A percentile compares a stretch with the other conserved stretches of the same genome.
Conservation (phyloP, 2,113 vertebrate genomes). For the Clarias magur region DNA sequence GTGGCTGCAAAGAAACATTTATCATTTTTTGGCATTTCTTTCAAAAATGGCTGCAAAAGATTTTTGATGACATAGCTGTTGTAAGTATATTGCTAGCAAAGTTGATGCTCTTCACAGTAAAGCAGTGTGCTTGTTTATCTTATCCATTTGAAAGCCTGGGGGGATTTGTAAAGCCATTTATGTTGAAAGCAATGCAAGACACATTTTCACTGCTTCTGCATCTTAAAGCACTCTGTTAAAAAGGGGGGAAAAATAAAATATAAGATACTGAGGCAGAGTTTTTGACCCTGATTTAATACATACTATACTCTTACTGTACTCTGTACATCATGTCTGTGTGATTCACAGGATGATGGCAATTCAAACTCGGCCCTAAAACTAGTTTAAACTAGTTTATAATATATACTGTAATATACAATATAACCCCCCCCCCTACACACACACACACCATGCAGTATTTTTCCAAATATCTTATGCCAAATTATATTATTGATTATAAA, state of each 20-base stretch:
- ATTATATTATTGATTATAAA: too few species aligned
- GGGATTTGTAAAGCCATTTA: constrained; percentile 40
- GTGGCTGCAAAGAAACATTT: constrained; percentile 23
- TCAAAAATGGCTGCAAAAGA: not conserved
- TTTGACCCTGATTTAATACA: not conserved
- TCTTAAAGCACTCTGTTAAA: not conserved
- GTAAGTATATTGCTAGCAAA: constrained; percentile 10
- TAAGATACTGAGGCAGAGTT: not conserved
- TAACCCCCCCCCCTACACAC: not conserved
- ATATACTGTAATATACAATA: not conserved
- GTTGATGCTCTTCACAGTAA: constrained; percentile 2
- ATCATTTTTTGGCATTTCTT: constrained; percentile 38
- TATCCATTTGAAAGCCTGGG: constrained; percentile 10
- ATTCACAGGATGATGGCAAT: not conserved
- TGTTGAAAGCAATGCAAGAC: not conserved
- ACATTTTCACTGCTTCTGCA: not conserved
- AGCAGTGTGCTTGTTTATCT: constrained; percentile 24
- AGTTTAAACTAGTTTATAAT: not conserved
- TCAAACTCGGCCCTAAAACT: not conserved
- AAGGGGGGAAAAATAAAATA: not conserved
- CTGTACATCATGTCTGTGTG: not conserved
- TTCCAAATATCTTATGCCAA: not conserved
- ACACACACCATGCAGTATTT: too few species aligned
- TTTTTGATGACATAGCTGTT: constrained; percentile 31
- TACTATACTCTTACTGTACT: not conserved